These are phyloP conservation scores for Anolis sagrei DNA, from an alignment of 2,113 vertebrate genomes.

Conservation along the genomic window DNA sequence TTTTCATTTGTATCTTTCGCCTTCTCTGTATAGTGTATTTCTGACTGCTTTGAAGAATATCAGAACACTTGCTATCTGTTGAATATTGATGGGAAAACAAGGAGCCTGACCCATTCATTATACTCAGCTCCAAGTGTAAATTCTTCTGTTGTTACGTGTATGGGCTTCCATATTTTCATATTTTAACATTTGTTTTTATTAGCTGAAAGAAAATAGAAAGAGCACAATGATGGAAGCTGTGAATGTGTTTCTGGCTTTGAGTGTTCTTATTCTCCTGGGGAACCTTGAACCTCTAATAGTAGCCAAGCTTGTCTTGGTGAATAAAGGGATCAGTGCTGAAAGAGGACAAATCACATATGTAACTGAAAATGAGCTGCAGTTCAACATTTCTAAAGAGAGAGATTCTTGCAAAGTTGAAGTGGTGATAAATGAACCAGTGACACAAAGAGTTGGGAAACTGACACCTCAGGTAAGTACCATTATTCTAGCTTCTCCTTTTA, in stretches of 20 bases:
- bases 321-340: constrained; percentile 60
- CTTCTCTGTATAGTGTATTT: background rate
- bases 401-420: constrained; percentile 80
- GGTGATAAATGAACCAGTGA: constrained; percentile 75
- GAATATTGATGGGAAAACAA: background rate
- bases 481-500: background rate
- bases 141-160: rapidly evolving
- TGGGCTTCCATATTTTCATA: rapidly evolving
- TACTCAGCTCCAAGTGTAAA: background rate
- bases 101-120: background rate
- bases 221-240: background rate
- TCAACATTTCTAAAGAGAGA: constrained; percentile 46
- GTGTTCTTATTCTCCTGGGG: constrained; percentile 53
- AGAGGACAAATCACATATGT: constrained; percentile 73
- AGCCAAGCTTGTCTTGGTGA: constrained; percentile 68
- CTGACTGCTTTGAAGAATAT: constrained; percentile 23
- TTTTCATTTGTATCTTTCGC: rapidly evolving
- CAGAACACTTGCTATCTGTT: constrained; percentile 20
- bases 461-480: constrained; percentile 65
- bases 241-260: constrained; percentile 38
- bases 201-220: constrained; percentile 26
- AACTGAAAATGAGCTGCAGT: constrained; percentile 63
- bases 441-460: constrained; percentile 73
- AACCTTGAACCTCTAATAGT: constrained; percentile 40
- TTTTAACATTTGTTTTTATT: constrained; percentile 34